phyloP scores from a whole-genome alignment of 2,888 invertebrate species.

The Euzetes globulus region DNA sequence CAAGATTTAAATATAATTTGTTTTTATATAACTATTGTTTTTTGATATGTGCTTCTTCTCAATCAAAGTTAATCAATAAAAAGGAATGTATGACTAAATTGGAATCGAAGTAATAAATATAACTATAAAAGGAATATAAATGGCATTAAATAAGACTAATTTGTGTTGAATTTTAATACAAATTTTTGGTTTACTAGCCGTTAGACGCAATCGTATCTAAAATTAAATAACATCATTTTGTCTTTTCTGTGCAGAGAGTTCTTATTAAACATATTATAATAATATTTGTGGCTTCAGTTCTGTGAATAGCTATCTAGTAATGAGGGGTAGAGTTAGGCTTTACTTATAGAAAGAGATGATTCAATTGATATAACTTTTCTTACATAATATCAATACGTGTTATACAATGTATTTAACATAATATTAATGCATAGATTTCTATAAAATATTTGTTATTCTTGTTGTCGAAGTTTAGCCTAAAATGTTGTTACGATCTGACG shows the following conservation, averaged over 20 bases:
- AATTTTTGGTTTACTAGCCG: conserved; percentile 20
- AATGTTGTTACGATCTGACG: background rate
- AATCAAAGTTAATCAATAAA: background rate
- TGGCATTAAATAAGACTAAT: too few relatives aligned
- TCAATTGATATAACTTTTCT: background rate
- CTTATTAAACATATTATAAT: background rate
- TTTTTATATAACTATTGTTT: background rate
- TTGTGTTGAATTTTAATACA: background rate
- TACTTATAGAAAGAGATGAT: background rate
- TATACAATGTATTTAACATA: background rate
- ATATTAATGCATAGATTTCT: conserved; percentile 20
- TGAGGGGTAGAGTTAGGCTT: background rate
- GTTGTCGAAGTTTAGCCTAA: background rate
- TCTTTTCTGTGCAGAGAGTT: background rate
- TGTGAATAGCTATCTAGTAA: background rate
- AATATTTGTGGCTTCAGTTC: background rate
- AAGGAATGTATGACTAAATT: conserved; percentile 26
- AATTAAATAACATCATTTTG: background rate
- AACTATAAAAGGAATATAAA: background rate
- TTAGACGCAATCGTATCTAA: background rate
- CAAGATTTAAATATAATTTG: conserved; percentile 4
- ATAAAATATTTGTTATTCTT: background rate
- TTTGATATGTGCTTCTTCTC: conserved; percentile 15
- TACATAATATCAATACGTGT: background rate
- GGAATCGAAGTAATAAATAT: background rate